These are phyloP conservation scores for Spinus pinus DNA, from an alignment of 2,797 vertebrate species.

Conservation along the genomic window DNA sequence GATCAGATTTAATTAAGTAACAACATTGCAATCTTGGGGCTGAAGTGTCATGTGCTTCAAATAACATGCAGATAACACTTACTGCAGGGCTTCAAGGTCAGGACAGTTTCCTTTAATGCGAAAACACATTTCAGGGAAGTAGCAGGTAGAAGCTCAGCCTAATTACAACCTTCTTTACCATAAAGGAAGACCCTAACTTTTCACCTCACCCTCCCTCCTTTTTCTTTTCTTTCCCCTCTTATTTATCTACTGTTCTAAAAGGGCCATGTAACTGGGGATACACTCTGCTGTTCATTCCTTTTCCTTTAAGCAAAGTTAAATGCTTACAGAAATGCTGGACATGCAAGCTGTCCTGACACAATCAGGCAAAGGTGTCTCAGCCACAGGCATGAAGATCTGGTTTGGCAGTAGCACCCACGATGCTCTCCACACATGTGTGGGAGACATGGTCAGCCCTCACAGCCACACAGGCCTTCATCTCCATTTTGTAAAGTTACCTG, in stretches of 20 bases:
- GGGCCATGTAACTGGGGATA: background rate
- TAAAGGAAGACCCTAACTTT: background rate
- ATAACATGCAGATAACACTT: background rate
- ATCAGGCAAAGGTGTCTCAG: background rate
- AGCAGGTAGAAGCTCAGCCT: background rate
- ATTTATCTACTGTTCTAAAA: background rate
- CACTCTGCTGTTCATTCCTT: background rate
- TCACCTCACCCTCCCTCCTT: background rate
- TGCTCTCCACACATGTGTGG: background rate
- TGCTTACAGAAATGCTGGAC: background rate
- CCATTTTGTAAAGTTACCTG: background rate
- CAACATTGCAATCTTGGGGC: background rate
- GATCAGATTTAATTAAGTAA: background rate
- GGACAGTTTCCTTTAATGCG: background rate
- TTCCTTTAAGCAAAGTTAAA: background rate
- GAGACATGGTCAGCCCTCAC: background rate
- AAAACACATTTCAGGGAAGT: background rate
- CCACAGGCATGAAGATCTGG: background rate
- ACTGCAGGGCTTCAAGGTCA: background rate
- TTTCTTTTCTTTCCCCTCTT: background rate
- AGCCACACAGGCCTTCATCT: background rate
- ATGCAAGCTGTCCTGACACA: background rate
- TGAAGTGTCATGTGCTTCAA: background rate
- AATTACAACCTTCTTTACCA: background rate
- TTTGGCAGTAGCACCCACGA: accelerated